These are phyloP conservation scores for Myathropa florea DNA, from an alignment of 2,888 invertebrate species.

Conservation along the genomic window DNA sequence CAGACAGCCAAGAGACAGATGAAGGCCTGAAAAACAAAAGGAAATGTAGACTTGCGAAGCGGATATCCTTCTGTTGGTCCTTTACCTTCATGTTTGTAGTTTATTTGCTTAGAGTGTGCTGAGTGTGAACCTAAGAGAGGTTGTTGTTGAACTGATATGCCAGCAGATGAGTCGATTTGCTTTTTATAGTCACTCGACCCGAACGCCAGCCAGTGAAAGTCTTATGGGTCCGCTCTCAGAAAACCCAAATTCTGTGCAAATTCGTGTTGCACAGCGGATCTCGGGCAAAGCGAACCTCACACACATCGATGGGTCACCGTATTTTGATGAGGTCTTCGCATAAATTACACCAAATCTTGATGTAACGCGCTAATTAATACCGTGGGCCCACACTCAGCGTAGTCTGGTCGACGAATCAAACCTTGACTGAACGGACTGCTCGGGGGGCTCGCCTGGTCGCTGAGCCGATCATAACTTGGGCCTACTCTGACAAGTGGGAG, in stretches of 20 bases:
- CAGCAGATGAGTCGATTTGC: neutral
- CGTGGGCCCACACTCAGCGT: neutral
- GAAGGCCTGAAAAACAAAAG: constrained; percentile 29
- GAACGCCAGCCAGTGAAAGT: neutral
- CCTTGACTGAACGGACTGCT: neutral
- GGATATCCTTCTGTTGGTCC: neutral
- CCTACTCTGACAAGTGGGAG: neutral
- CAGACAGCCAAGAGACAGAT: constrained; percentile 50
- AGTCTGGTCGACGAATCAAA: neutral
- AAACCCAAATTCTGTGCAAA: neutral
- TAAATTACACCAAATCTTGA: neutral
- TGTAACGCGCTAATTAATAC: neutral
- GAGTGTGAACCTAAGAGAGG: constrained; percentile 13
- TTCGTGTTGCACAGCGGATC: neutral
- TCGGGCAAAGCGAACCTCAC: too few species aligned
- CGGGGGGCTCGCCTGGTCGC: neutral
- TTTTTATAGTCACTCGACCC: constrained; percentile 24
- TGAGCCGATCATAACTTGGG: neutral
- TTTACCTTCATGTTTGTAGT: constrained; percentile 58
- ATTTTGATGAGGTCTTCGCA: neutral
- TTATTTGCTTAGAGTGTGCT: constrained; percentile 18
- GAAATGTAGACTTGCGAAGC: neutral
- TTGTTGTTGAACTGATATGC: constrained; percentile 36
- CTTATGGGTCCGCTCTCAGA: neutral
- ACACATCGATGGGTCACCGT: neutral